These are phyloP conservation scores for Otis tarda DNA, from an alignment of 2,113 vertebrate genomes.

Conservation along the genomic window DNA sequence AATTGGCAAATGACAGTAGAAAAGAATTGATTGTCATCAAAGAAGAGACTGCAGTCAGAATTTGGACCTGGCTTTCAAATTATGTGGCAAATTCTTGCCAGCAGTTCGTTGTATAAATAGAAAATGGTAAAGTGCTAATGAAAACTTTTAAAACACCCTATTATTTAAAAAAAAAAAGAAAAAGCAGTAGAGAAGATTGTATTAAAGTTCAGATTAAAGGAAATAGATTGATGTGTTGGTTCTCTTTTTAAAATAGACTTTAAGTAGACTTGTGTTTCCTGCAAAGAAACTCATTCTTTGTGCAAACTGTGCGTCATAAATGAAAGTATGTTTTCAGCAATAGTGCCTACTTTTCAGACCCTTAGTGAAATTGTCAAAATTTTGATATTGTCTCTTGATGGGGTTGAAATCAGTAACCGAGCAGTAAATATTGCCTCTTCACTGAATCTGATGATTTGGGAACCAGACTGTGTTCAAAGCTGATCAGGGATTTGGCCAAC, in stretches of 20 bases:
- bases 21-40: not conserved
- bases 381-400: not conserved
- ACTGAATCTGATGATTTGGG: not conserved
- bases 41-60: not conserved
- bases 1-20: not conserved
- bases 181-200: not conserved
- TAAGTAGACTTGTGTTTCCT: not conserved
- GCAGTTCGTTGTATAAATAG: not conserved
- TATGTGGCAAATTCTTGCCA: not conserved
- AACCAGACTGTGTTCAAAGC: not conserved
- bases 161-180: not conserved
- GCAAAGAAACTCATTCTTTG: not conserved
- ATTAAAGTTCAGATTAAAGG: not conserved
- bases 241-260: not conserved
- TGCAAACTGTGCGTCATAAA: not conserved
- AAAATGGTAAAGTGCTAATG: not conserved
- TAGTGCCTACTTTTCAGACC: not conserved
- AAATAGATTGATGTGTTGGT: not conserved
- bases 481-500: not conserved
- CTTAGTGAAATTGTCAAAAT: not conserved
- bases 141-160: not conserved
- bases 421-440: not conserved
- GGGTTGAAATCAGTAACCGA: not conserved
- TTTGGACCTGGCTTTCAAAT: not conserved
- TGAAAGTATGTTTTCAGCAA: not conserved